Base-by-base conservation (phyloP, 2,888 invertebrate species). In the Agrilus mali region DNA sequence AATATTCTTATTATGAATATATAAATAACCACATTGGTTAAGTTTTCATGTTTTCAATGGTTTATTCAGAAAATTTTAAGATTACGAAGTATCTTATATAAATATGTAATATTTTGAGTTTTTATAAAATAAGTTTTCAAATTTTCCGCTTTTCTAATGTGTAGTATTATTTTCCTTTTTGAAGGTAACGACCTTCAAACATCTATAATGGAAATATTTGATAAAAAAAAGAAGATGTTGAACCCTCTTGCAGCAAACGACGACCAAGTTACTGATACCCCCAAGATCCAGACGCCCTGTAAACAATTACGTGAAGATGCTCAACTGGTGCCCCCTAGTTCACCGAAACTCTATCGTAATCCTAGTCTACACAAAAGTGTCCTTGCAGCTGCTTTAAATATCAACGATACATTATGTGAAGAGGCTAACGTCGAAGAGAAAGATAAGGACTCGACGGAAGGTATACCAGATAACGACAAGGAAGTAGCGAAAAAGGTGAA, bases 161-260 rank as follows among this genome's bases (percentile, higher is more conserved):
- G 20, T 22, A 33, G 17, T 33, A 32, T 12, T 12, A 10, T 45
- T 43, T 41, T 43, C 53, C 53, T 65, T 66, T 61, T 74, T 73
- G 43, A 71, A 88, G 89, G 86, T 66, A 78, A 84, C 61, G 87
- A 88, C 71, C 80, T 89, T 56, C 71, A 89, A 67, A 82, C 84
- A 62, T 77, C 79, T 56, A 78, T 90, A 62, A 89, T 87, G 55
- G 84, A 82, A 60, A 82, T 87, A 47, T 80, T 88, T 67, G 88
- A 89, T 65, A 82, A 84, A 61, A 88, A 88, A 66, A 74, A 86
- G 67, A 78, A 56, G 79, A 80, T 57, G 66, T 82, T 58, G 75
- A 82, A 68, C 47, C 66, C 69, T 45, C 55, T 68, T 42, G 53
- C 64, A 39, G 65, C 65, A 52, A 78, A 78, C 60, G 78, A 78